phyloP scores from a whole-genome alignment of 2,888 invertebrate species.

The Habroteleia sp. region DNA sequence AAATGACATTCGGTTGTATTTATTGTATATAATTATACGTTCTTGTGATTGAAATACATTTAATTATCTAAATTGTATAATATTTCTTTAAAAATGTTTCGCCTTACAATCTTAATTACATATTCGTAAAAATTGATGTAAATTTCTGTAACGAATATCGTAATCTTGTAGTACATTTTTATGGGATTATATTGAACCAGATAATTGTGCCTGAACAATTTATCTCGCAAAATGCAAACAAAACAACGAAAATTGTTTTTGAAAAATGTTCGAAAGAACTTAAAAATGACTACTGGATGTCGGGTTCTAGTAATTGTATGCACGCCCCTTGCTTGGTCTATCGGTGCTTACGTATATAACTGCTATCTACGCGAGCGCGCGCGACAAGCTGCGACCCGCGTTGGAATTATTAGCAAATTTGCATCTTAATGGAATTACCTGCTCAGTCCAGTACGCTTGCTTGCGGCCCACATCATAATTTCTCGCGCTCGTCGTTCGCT shows the following conservation, averaged over 20 bases:
- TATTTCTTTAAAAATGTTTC: no score
- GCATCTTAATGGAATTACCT: conserved; percentile 80
- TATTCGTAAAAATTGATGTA: no score
- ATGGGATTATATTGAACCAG: conserved; percentile 6
- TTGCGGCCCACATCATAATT: conserved; percentile 72
- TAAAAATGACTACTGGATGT: conserved; percentile 42
- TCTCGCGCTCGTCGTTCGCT: conserved; percentile 70
- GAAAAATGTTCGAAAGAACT: conserved; percentile 1
- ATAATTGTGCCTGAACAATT: conserved; percentile 18
- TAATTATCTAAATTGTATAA: no score
- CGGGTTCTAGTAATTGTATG: conserved; percentile 49
- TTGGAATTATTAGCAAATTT: conserved; percentile 79
- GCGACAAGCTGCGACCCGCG: conserved; percentile 73
- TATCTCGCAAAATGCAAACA: conserved; percentile 8
- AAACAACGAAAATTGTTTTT: not conserved
- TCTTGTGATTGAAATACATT: no score
- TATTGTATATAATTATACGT: no score
- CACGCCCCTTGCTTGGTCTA: conserved; percentile 56
- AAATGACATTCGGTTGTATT: no score
- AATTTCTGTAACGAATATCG: no score
- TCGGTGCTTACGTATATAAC: conserved; percentile 65
- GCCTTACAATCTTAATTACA: no score
- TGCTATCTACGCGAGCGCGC: conserved; percentile 65
- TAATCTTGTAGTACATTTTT: no score
- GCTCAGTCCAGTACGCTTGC: conserved; percentile 63